Percentiles rank a stretch among this genome's conserved stretches.
phyloP scores from a whole-genome alignment of 2,888 invertebrate genomes.

The Miltochrista miniata region DNA sequence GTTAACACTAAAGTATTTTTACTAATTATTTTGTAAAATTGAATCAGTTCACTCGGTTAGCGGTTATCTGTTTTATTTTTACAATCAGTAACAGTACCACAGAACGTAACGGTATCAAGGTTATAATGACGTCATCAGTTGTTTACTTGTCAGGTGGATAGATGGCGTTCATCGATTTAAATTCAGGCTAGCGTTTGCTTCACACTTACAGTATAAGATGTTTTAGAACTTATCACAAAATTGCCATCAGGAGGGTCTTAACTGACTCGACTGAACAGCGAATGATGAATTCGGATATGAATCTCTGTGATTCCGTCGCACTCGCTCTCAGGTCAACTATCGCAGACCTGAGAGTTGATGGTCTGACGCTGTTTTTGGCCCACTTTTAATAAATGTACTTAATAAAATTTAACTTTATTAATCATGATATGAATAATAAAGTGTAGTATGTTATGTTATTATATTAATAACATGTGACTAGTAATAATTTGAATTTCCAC shows the following conservation, averaged over 20 bases:
- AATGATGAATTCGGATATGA: slow-evolving; percentile 71
- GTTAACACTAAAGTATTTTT: background rate
- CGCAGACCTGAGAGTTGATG: slow-evolving; percentile 64
- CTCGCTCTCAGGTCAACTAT: slow-evolving; percentile 70
- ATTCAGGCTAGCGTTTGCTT: slow-evolving; percentile 40
- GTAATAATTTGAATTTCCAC: too few relatives aligned
- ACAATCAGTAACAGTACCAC: slow-evolving; percentile 41
- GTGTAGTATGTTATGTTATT: too few relatives aligned
- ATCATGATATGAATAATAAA: background rate
- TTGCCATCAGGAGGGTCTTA: slow-evolving; percentile 74
- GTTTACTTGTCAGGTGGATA: slow-evolving; percentile 27
- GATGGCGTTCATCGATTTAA: slow-evolving; percentile 43
- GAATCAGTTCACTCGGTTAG: background rate
- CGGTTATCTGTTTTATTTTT: slow-evolving; percentile 16
- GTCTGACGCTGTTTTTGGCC: slow-evolving; percentile 72
- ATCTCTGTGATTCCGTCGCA: slow-evolving; percentile 61
- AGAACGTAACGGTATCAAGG: slow-evolving; percentile 21
- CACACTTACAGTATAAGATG: background rate
- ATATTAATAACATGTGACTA: too few relatives aligned
- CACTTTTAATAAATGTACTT: background rate
- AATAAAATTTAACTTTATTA: background rate
- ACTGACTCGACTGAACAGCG: slow-evolving; percentile 83
- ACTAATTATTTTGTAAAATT: slow-evolving; percentile 1
- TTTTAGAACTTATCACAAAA: background rate
- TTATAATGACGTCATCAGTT: slow-evolving; percentile 45